These are phyloP conservation scores for Gymnarchus niloticus DNA, from an alignment of 2,113 vertebrate genomes.

Conservation along the genomic window DNA sequence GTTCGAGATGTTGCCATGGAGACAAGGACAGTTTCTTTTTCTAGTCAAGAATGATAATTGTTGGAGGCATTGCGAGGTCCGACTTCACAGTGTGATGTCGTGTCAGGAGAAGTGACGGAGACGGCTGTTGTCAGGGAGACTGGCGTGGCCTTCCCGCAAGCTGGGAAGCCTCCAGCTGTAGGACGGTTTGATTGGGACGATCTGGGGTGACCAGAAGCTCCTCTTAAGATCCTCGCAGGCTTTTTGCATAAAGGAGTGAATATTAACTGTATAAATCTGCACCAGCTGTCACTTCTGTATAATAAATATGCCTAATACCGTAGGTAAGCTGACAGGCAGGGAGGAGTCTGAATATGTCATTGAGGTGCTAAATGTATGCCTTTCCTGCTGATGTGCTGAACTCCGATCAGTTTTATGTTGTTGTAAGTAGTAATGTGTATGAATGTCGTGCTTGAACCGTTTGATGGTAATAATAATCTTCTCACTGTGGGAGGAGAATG, in stretches of 20 bases:
- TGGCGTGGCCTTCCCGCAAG: neutral
- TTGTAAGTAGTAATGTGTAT: neutral
- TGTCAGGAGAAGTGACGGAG: neutral
- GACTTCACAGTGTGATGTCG: neutral
- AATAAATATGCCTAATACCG: neutral
- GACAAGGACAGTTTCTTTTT: neutral
- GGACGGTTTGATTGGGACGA: neutral
- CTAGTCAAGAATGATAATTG: slow-evolving; percentile 18
- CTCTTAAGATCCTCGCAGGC: neutral
- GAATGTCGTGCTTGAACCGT: neutral
- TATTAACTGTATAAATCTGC: neutral
- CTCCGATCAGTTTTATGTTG: neutral
- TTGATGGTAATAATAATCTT: too few species aligned
- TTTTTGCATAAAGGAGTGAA: too few species aligned
- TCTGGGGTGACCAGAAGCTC: neutral
- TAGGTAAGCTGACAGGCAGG: neutral
- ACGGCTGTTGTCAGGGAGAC: neutral
- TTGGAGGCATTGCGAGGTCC: neutral
- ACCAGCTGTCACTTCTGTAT: neutral
- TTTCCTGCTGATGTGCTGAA: neutral
- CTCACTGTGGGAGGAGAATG: neutral
- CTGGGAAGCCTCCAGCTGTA: neutral
- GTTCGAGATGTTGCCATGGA: slow-evolving; percentile 18
- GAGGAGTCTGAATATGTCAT: too few species aligned
- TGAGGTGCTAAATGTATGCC: neutral